A percentile compares a stretch with the other conserved stretches of the same genome.
Conservation (phyloP, 1,140 invertebrate species). For the Drosophila biarmipes region DNA sequence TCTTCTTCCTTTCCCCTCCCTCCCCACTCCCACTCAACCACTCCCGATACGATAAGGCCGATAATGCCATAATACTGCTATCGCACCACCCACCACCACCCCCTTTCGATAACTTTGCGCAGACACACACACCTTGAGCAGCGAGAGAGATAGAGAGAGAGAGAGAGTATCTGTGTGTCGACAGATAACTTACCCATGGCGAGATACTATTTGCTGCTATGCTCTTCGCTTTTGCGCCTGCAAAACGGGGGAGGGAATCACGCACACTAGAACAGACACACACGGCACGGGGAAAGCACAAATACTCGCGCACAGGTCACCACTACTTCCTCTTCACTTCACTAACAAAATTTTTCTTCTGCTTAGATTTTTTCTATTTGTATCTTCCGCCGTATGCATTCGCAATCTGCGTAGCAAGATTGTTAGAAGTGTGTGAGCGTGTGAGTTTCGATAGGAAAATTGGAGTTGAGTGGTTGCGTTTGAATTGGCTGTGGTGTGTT, state of each 20-base stretch:
- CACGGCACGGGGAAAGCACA: slow-evolving; percentile 62
- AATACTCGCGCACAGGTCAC: slow-evolving; percentile 78
- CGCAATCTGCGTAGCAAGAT: slow-evolving; percentile 71
- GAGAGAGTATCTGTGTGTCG: slow-evolving; percentile 62
- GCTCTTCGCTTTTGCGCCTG: slow-evolving; percentile 75
- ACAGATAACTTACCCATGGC: slow-evolving; percentile 75
- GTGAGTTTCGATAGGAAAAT: slow-evolving; percentile 17
- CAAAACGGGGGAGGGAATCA: slow-evolving; percentile 75
- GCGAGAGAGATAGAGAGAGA: slow-evolving; percentile 34
- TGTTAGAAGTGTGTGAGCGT: slow-evolving; percentile 23
- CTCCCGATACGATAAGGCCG: slow-evolving; percentile 61
- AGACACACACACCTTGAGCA: slow-evolving; percentile 52
- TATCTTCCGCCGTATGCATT: slow-evolving; percentile 75
- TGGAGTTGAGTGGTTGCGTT: slow-evolving; percentile 28
- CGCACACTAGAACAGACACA: slow-evolving; percentile 43
- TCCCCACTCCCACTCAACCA: slow-evolving; percentile 32
- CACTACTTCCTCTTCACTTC: slow-evolving; percentile 76
- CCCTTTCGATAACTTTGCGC: slow-evolving; percentile 71
- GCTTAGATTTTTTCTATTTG: slow-evolving; percentile 77
- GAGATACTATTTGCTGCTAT: slow-evolving; percentile 72
- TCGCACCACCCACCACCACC: slow-evolving; percentile 62
- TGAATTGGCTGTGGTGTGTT: slow-evolving; percentile 1
- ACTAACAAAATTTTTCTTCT: slow-evolving; percentile 75
- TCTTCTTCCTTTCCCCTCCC: background rate
- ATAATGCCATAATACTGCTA: slow-evolving; percentile 65